Conservation (phyloP, 2,888 invertebrate species). For the Andrena praecox region DNA sequence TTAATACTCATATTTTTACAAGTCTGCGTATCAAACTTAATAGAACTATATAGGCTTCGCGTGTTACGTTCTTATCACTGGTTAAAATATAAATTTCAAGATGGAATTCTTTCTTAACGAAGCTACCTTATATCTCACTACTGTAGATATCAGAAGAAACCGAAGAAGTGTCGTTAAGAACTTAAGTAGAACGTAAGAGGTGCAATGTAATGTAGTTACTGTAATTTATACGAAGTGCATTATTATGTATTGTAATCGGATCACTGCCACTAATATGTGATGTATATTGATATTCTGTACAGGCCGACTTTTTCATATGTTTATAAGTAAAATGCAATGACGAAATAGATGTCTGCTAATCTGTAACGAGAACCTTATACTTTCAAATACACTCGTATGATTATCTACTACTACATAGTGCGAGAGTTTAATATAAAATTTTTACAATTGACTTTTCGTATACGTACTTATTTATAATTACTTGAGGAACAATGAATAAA, state of each 20-base stretch:
- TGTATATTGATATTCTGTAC: slow-evolving; percentile 51
- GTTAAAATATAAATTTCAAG: no score
- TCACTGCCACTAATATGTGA: slow-evolving; percentile 38
- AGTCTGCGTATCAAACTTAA: no score
- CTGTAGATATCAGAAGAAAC: not conserved
- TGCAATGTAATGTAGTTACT: slow-evolving; percentile 61
- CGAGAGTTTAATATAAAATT: no score
- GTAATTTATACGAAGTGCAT: slow-evolving; percentile 47
- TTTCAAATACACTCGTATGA: not conserved
- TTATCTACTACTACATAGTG: not conserved
- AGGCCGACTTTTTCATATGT: slow-evolving; percentile 59
- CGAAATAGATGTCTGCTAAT: slow-evolving; percentile 1
- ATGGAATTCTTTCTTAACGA: no score
- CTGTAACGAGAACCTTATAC: not conserved
- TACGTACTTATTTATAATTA: not conserved
- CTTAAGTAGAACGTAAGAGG: slow-evolving; percentile 63
- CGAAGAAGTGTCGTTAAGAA: slow-evolving; percentile 20
- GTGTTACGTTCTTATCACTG: no score
- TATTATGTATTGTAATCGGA: slow-evolving; percentile 17
- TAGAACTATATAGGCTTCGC: no score
- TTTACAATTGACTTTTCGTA: not conserved
- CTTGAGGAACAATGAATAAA: not conserved
- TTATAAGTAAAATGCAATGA: slow-evolving; percentile 65
- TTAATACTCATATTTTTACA: no score
- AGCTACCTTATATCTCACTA: no score